A percentile compares a stretch with the other conserved stretches of the same genome.
Evolutionary conservation across 2,888 invertebrate genomes (phyloP).

Genomic region (Anodontia alba): DNA sequence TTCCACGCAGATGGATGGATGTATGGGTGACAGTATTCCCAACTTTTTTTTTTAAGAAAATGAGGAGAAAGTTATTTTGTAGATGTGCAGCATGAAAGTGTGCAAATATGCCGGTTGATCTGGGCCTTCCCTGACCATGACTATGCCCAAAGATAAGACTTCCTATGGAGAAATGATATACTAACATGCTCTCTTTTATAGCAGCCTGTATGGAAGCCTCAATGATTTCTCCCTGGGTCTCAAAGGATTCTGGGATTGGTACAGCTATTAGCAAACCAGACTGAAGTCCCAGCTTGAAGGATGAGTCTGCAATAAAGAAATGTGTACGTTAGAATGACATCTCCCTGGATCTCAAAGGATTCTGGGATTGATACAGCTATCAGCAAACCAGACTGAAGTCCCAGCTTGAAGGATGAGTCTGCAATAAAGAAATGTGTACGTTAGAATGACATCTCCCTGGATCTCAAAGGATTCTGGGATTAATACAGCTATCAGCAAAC

Average conservation of each 20-base stretch:
- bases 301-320: slow-evolving; percentile 70
- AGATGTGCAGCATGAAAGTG: no score
- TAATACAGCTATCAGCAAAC: slow-evolving; percentile 94
- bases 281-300: slow-evolving; percentile 78
- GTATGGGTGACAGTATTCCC: no score
- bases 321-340: no score
- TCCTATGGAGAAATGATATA: background rate
- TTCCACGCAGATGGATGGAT: no score
- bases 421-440: no score
- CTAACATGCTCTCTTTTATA: slow-evolving; percentile 70
- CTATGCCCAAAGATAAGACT: no score
- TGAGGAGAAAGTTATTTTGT: no score
- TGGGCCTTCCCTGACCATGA: no score
- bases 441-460: slow-evolving; percentile 86
- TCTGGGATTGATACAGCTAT: slow-evolving; percentile 96
- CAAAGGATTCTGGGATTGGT: slow-evolving; percentile 91
- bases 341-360: slow-evolving; percentile 85
- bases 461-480: slow-evolving; percentile 89
- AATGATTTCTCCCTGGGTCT: slow-evolving; percentile 86
- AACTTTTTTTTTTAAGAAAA: no score
- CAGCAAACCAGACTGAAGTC: slow-evolving; percentile 87
- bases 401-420: slow-evolving; percentile 76
- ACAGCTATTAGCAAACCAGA: slow-evolving; percentile 92
- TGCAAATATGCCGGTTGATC: no score
- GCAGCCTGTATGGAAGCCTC: slow-evolving; percentile 89